Percentiles rank a stretch among this genome's conserved stretches.
phyloP scores from a whole-genome alignment of 2,113 vertebrate genomes.

The Hiodon alosoides region DNA sequence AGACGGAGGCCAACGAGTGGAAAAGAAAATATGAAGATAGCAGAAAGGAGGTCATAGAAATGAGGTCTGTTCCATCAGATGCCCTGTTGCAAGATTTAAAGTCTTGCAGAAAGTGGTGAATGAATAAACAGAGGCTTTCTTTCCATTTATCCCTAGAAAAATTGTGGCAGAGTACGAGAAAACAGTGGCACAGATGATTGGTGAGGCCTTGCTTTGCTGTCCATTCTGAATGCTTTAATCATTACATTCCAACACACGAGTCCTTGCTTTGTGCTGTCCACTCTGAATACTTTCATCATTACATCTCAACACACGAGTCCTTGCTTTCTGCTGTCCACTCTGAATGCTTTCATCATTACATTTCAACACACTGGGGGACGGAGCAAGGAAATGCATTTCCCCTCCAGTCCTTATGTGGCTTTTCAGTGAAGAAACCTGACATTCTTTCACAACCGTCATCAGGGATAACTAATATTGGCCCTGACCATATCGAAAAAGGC shows the following conservation, averaged over 20 bases:
- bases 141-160: slow-evolving; percentile 62
- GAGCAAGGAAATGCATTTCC: too few relatives aligned
- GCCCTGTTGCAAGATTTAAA: not conserved
- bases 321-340: not conserved
- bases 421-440: too few relatives aligned
- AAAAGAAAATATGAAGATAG: slow-evolving; percentile 85
- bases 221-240: not conserved
- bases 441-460: too few relatives aligned
- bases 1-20: slow-evolving; percentile 88
- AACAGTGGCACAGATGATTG: slow-evolving; percentile 97
- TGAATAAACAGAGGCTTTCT: not conserved
- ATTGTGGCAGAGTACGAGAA: slow-evolving; percentile 96
- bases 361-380: too few relatives aligned
- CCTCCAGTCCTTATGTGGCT: too few relatives aligned
- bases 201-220: slow-evolving; percentile 55
- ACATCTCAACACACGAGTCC: slow-evolving; percentile 31
- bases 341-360: not conserved
- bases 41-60: slow-evolving; percentile 83
- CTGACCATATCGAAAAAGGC: not conserved
- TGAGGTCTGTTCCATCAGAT: slow-evolving; percentile 70
- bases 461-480: not conserved
- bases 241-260: slow-evolving; percentile 26
- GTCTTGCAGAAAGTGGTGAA: not conserved
- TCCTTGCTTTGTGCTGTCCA: slow-evolving; percentile 11
- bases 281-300: not conserved